Evolutionary conservation across 2,113 vertebrate genomes (phyloP), one percentile per base, ranked within the genome.

Genomic region (Agapornis roseicollis): DNA sequence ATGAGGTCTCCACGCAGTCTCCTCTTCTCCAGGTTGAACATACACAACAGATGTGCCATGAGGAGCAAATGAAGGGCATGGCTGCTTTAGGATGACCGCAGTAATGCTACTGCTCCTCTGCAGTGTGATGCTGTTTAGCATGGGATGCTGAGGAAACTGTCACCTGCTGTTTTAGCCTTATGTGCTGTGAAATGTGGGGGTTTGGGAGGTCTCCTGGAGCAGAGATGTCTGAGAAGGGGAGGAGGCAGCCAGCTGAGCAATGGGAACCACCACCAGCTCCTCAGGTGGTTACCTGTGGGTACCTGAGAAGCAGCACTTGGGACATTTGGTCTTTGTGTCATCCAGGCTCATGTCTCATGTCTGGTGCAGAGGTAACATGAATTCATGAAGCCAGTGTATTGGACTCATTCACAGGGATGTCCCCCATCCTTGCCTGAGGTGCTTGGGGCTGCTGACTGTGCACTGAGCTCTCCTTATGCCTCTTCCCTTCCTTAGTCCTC

Each of bases 61-160:
- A 13, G 47, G 39, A 42, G 46, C 42, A 29, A 8, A 14, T 1
- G 5, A 66, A 42, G 28, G 44, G 11, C 31, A 42, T 0, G 0
- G 53, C 47, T 56, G 47, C 31, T 44, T 70, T 27, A 47, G 41
- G 65, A 0, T 8, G 41, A 25, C 29, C 27, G 19, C 79, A 49
- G 49, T 16, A 31, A 31, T 0, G 56, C 42, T 76, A 5, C 61
- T 60, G 52, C 65, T 42, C 24, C 55, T 44, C 80, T 19, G 49
- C 4, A 9, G 49, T 0, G n/a, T 2, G 11, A 7, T 16, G 42
- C 47, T 64, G 16, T 49, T 29, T 29, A 17, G 28, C 0, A 3
- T 41, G 44, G n/a, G 31, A 23, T 17, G 5, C 31, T 22, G 25
- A 50, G 24, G 24, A 49, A 29, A 49, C 1, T 7, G 50, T 24